Percentiles rank a stretch among this genome's conserved stretches.
Conservation (phyloP, 2,797 vertebrate species). For the Argentina silus region DNA sequence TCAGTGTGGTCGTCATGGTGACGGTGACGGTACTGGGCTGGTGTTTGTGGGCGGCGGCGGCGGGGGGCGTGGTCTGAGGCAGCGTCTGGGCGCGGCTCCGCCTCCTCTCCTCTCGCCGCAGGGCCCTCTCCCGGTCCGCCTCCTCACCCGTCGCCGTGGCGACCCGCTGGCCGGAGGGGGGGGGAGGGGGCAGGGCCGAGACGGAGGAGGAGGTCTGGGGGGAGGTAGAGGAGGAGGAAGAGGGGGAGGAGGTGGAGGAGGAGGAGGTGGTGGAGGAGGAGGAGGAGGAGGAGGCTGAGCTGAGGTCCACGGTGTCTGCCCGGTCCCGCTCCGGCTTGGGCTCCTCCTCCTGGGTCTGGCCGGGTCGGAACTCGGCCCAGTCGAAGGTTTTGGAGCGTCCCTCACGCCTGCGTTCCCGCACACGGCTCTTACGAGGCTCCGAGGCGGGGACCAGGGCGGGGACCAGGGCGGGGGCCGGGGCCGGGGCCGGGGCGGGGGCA, state of each 20-base stretch:
- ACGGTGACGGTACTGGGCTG: slow-evolving; percentile 64
- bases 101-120: slow-evolving; percentile 77
- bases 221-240: slow-evolving; percentile 71
- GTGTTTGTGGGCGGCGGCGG: slow-evolving; percentile 62
- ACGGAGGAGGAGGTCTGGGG: slow-evolving; percentile 63
- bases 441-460: slow-evolving; percentile 36
- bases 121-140: slow-evolving; percentile 77
- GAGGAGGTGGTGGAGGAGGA: slow-evolving; percentile 60
- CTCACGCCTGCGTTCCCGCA: slow-evolving; percentile 89
- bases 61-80: slow-evolving; percentile 53
- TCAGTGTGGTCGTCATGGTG: slow-evolving; percentile 46
- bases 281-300: slow-evolving; percentile 65
- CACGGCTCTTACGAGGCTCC: slow-evolving; percentile 87
- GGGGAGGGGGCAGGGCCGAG: slow-evolving; percentile 45
- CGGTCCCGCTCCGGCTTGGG: slow-evolving; percentile 61
- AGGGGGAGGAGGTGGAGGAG: slow-evolving; percentile 64
- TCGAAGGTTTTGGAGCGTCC: slow-evolving; percentile 97
- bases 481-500: slow-evolving; percentile 17
- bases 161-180: slow-evolving; percentile 44
- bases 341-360: slow-evolving; percentile 71
- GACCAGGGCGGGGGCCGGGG: slow-evolving; percentile 25
- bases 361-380: slow-evolving; percentile 92
- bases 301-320: slow-evolving; percentile 73
- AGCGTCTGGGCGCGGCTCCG: slow-evolving; percentile 65
- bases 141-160: slow-evolving; percentile 62